Base-by-base conservation (phyloP, 2,113 vertebrate species). In the Sphaerodactylus townsendi region DNA sequence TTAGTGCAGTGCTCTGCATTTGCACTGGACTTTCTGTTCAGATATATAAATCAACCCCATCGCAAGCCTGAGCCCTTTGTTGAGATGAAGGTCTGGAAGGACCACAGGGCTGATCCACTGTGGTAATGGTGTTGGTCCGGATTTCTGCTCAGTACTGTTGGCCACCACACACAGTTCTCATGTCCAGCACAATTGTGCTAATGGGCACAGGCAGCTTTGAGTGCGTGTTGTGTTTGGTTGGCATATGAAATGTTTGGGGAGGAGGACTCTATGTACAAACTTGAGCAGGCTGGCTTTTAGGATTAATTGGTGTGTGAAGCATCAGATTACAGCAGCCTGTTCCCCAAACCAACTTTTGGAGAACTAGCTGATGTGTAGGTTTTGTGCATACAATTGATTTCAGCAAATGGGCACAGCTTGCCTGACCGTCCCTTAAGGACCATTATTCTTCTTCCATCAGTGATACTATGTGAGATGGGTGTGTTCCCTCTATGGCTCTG, bases 381-480 rank as follows among this genome's bases (percentile, higher is more conserved):
- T 19, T 14, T 33, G 23, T 56, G 11, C 62, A 1, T 1, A 0
- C 75, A 77, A 44, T 77, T 75, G 33, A 82, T 64, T 71, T 25
- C 1, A 39, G 76, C 83, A 83, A 89, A 85, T 0, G 10, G 87
- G 84, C 91, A 87, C 70, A 25, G 84, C 0, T 0, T 0, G 0
- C 62, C 82, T 6, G 0, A 46, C 86, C 78, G 87, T 92, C 81
- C 62, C 56, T 11, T n/a, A 82, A 56, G 0, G 9, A 0, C 68
- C 79, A 84, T 79, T 75, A 15, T 86, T 48, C 89, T 88, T 77
- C 19, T 87, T 80, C 86, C 86, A 72, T 81, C 89, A 33, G 25
- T 89, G 86, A 82, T 25, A 78, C 35, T 88, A 80, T 62, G 77
- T 48, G 89, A 88, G 86, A 71, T 88, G 93, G 93, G 92, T 93